These are phyloP conservation scores for Mungos mungo DNA, from an alignment of 2,113 vertebrate genomes.

Conservation along the genomic window DNA sequence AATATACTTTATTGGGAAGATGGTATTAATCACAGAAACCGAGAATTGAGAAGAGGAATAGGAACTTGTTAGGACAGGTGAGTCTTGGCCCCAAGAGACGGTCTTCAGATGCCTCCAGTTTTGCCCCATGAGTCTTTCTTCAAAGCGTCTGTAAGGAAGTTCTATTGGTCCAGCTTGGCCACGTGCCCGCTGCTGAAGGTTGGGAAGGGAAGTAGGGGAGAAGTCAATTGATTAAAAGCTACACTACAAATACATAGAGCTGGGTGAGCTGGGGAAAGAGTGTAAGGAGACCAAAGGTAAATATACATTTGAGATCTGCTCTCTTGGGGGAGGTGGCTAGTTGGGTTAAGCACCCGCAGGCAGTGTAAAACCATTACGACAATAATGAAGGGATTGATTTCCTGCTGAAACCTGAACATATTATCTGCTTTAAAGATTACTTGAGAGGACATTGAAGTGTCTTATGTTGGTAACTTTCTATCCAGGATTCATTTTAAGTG, in stretches of 20 bases:
- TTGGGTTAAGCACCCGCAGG: not conserved
- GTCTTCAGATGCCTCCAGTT: not conserved
- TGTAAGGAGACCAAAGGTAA: not conserved
- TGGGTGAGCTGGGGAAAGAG: not conserved
- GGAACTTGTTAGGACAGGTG: not conserved
- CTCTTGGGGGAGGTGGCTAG: not conserved
- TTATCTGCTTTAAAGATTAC: slow-evolving; percentile 53
- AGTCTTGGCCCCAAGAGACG: not conserved
- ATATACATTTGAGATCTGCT: not conserved
- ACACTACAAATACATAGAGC: not conserved
- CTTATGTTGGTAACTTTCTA: slow-evolving; percentile 53
- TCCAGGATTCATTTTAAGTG: slow-evolving; percentile 48
- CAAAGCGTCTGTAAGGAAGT: not conserved
- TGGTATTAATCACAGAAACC: not conserved
- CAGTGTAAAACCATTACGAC: not conserved
- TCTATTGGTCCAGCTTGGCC: not conserved
- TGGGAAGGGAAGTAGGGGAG: not conserved
- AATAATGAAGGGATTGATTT: slow-evolving; percentile 34
- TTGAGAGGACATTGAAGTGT: slow-evolving; percentile 52
- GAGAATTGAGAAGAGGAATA: not conserved
- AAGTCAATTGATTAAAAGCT: not conserved
- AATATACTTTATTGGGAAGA: not conserved
- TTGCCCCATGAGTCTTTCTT: not conserved
- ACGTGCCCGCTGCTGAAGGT: not conserved
- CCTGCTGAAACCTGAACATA: not conserved